Evolutionary conservation across 2,113 vertebrate species (phyloP).

Genomic region (Passerina amoena): DNA sequence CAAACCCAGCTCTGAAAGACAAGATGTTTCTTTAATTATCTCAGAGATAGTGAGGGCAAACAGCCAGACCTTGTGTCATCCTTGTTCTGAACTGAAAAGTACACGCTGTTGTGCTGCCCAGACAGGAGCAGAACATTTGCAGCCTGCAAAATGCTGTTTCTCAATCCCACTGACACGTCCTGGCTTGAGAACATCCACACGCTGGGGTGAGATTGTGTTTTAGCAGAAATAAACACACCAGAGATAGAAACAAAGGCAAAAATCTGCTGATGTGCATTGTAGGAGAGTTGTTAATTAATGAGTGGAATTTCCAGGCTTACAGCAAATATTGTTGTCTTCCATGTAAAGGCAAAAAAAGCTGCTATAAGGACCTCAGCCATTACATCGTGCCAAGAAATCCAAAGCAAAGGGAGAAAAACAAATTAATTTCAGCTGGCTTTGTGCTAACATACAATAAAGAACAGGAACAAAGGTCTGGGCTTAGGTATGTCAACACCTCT

Average conservation of each 20-base stretch:
- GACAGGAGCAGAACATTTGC: background rate
- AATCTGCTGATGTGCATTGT: background rate
- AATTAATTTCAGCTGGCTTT: background rate
- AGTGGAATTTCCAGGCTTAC: background rate
- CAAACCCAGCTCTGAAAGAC: background rate
- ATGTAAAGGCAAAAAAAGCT: background rate
- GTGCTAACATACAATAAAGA: background rate
- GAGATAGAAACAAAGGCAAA: background rate
- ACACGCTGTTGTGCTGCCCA: background rate
- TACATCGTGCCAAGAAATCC: background rate
- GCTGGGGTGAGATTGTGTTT: background rate
- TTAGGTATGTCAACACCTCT: background rate
- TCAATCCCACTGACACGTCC: background rate
- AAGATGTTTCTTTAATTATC: background rate
- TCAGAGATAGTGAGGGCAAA: background rate
- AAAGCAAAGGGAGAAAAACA: background rate
- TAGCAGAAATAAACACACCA: background rate
- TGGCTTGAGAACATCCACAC: background rate
- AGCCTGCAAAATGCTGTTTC: background rate
- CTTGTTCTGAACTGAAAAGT: background rate
- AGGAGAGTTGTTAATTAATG: background rate
- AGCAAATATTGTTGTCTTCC: background rate
- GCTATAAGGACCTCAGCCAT: background rate
- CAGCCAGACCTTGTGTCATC: background rate
- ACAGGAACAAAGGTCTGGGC: background rate